Evolutionary conservation across 2,113 vertebrate species (phyloP).

Genomic region (Paramisgurnus dabryanus): DNA sequence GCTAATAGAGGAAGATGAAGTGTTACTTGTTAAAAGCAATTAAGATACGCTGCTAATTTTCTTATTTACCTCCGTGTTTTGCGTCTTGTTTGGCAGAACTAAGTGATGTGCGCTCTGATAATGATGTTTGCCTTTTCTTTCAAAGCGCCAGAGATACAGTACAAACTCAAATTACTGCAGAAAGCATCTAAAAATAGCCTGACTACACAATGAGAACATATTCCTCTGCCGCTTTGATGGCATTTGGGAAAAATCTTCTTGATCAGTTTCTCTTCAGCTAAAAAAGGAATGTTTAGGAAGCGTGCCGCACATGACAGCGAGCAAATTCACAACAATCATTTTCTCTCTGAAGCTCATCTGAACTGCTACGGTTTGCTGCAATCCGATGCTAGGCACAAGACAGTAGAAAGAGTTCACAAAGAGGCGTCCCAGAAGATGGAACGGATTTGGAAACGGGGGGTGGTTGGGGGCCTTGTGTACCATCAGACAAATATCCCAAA

Average conservation of each 20-base stretch:
- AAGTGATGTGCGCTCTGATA: slow-evolving; percentile 39
- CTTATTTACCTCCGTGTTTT: slow-evolving; percentile 43
- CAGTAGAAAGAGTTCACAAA: slow-evolving; percentile 48
- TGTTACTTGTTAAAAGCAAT: slow-evolving; percentile 48
- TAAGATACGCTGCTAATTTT: slow-evolving; percentile 44
- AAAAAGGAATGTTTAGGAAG: slow-evolving; percentile 48
- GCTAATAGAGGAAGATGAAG: slow-evolving; percentile 55
- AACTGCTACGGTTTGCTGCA: slow-evolving; percentile 18
- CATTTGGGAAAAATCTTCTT: slow-evolving; percentile 40
- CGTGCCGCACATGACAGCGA: slow-evolving; percentile 14
- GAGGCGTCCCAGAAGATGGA: slow-evolving; percentile 45
- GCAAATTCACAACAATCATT: slow-evolving; percentile 36
- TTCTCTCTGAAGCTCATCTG: slow-evolving; percentile 30
- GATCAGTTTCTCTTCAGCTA: slow-evolving; percentile 27
- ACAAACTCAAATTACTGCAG: slow-evolving; percentile 24
- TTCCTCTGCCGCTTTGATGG: slow-evolving; percentile 43
- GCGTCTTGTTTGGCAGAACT: slow-evolving; percentile 39
- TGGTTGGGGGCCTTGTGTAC: slow-evolving; percentile 12
- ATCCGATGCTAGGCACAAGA: slow-evolving; percentile 44
- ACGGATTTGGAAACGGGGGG: slow-evolving; percentile 46
- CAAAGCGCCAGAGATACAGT: slow-evolving; percentile 26
- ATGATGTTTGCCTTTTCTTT: slow-evolving; percentile 41
- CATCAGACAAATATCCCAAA: slow-evolving; percentile 46
- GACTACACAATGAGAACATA: slow-evolving; percentile 24
- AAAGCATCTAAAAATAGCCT: slow-evolving; percentile 45